These are phyloP conservation scores for Icerya purchasi DNA, from an alignment of 2,888 invertebrate species.

Conservation along the genomic window DNA sequence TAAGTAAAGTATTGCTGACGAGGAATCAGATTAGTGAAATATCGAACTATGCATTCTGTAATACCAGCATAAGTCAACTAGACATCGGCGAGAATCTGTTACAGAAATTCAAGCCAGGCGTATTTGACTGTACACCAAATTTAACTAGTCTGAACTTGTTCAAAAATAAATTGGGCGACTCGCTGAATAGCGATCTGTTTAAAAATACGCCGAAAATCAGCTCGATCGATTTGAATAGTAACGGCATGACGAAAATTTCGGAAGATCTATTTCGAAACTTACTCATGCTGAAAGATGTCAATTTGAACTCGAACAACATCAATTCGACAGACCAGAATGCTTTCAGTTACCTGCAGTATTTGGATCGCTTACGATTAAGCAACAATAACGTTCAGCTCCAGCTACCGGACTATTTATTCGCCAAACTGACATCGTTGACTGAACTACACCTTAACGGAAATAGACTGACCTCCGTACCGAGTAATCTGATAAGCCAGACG, in stretches of 20 bases:
- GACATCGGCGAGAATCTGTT: too few relatives aligned
- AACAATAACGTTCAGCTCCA: neutral
- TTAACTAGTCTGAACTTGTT: too few relatives aligned
- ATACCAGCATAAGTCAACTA: too few relatives aligned
- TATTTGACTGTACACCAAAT: too few relatives aligned
- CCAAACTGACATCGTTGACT: neutral
- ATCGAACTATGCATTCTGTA: too few relatives aligned
- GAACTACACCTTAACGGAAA: neutral
- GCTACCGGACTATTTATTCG: neutral
- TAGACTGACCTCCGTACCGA: neutral
- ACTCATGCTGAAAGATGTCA: neutral
- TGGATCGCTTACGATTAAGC: neutral
- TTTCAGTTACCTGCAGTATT: neutral
- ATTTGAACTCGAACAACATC: neutral
- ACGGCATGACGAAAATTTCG: neutral
- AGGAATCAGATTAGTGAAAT: too few relatives aligned
- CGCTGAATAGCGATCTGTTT: too few relatives aligned
- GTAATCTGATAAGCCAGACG: neutral
- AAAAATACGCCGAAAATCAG: too few relatives aligned
- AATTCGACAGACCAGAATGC: neutral
- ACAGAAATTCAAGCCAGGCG: too few relatives aligned
- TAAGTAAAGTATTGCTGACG: too few relatives aligned
- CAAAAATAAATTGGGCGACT: too few relatives aligned
- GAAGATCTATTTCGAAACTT: neutral
- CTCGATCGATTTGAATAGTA: too few relatives aligned